Evolutionary conservation across 2,888 invertebrate genomes (phyloP).

Genomic region (Clanis bilineata): DNA sequence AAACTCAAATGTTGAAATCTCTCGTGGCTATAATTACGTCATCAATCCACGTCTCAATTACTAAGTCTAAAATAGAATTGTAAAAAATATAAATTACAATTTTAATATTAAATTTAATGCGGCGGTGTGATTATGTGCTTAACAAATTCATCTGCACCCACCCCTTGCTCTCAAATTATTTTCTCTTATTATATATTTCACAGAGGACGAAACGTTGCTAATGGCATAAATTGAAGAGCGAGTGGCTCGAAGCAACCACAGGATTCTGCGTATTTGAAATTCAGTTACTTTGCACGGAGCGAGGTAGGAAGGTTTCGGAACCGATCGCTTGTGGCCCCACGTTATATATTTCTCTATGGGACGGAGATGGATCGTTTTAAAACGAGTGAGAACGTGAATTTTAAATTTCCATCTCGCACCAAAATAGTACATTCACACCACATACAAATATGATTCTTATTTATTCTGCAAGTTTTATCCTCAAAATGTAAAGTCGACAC

Average conservation of each 20-base stretch:
- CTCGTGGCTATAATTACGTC: slow-evolving; percentile 23
- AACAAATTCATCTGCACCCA: slow-evolving; percentile 46
- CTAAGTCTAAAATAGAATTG: slow-evolving; percentile 25
- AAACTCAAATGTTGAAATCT: neutral
- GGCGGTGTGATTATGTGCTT: slow-evolving; percentile 38
- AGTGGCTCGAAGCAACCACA: slow-evolving; percentile 62
- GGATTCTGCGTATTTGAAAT: slow-evolving; percentile 76
- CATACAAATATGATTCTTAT: slow-evolving; percentile 5
- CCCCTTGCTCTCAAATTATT: slow-evolving; percentile 52
- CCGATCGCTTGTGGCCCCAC: slow-evolving; percentile 51
- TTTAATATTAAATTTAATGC: slow-evolving; percentile 16
- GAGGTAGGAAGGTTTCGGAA: slow-evolving; percentile 47
- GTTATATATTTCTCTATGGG: slow-evolving; percentile 49
- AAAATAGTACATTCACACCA: slow-evolving; percentile 23
- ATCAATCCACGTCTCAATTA: slow-evolving; percentile 29
- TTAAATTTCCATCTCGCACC: slow-evolving; percentile 55
- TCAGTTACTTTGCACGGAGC: slow-evolving; percentile 61
- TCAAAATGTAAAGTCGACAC: neutral
- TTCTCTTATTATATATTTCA: slow-evolving; percentile 54
- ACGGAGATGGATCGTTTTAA: slow-evolving; percentile 59
- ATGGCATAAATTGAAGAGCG: slow-evolving; percentile 74
- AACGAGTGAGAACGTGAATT: slow-evolving; percentile 54
- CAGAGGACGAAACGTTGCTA: slow-evolving; percentile 63
- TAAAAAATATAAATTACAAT: slow-evolving; percentile 31
- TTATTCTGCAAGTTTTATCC: neutral